These are phyloP conservation scores for Poeciliopsis paucimaculata DNA, from an alignment of 2,797 vertebrate species.

Conservation along the genomic window DNA sequence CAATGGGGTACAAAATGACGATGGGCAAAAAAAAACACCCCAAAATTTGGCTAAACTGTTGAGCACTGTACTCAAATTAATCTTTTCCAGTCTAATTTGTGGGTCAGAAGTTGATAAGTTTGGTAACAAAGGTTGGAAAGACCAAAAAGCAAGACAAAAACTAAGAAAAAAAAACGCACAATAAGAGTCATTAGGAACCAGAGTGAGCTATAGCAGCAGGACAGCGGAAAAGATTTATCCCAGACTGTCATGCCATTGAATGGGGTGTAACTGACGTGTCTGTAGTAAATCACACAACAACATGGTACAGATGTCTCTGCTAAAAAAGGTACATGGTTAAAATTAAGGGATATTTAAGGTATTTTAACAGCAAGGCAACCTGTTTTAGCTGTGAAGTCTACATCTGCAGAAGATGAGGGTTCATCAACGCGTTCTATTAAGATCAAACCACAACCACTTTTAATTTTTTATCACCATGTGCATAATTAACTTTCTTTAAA, in stretches of 20 bases:
- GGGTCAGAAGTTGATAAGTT: not conserved
- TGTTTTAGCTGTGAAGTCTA: not conserved
- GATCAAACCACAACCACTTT: not conserved
- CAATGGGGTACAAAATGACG: not conserved
- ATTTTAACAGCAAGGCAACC: not conserved
- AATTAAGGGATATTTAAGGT: not conserved
- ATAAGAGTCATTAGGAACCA: not conserved
- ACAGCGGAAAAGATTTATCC: not conserved
- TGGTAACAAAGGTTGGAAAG: not conserved
- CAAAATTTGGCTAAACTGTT: not conserved
- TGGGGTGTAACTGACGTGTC: not conserved
- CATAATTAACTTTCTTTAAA: not conserved
- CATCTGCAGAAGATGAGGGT: not conserved
- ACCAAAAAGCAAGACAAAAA: not conserved
- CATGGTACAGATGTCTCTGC: not conserved
- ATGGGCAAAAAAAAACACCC: not conserved
- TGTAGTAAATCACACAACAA: not conserved
- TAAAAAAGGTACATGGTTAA: not conserved
- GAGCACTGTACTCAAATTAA: too few relatives aligned
- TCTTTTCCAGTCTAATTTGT: not conserved
- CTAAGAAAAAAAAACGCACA: not conserved
- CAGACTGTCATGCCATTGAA: not conserved
- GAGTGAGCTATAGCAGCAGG: not conserved
- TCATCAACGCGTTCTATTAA: not conserved
- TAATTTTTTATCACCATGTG: not conserved